Evolutionary conservation across 2,888 invertebrate genomes (phyloP).

Genomic region (Oscheius myriophilus): DNA sequence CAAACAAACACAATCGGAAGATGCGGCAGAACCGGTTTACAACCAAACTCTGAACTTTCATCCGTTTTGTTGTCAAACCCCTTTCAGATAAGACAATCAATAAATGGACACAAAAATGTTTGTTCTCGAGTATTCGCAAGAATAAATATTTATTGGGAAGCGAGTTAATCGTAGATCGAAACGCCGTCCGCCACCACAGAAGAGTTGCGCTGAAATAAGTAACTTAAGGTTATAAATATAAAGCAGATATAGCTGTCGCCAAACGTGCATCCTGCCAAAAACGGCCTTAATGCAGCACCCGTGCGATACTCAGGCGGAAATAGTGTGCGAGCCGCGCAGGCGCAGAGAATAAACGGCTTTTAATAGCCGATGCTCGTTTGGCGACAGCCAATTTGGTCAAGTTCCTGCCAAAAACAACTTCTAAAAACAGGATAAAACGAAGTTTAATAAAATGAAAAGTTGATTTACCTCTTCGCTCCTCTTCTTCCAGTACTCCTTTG

Average conservation of each 20-base stretch:
- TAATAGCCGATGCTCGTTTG: too few species aligned
- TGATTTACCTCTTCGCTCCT: constrained; percentile 38
- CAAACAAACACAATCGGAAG: not conserved
- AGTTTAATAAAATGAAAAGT: not conserved
- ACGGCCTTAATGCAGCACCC: too few species aligned
- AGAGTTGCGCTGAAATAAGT: constrained; percentile 5
- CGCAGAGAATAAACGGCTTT: too few species aligned
- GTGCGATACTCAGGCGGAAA: too few species aligned
- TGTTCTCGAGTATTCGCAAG: not conserved
- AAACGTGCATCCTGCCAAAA: too few species aligned
- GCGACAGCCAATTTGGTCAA: too few species aligned
- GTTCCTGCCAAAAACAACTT: too few species aligned
- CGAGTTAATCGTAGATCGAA: constrained; percentile 7
- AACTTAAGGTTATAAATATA: not conserved
- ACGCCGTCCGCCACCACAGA: constrained; percentile 25
- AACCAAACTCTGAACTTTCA: not conserved
- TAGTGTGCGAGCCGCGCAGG: too few species aligned
- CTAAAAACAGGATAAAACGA: too few species aligned
- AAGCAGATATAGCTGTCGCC: too few species aligned
- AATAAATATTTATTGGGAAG: constrained; percentile 7
- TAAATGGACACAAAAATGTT: not conserved
- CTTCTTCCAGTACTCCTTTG: constrained; percentile 46
- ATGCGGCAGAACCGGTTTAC: not conserved
- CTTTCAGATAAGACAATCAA: not conserved
- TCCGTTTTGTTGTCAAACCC: not conserved